These are phyloP conservation scores for Gasteruption jaculator DNA, from an alignment of 2,888 invertebrate genomes.

Conservation along the genomic window DNA sequence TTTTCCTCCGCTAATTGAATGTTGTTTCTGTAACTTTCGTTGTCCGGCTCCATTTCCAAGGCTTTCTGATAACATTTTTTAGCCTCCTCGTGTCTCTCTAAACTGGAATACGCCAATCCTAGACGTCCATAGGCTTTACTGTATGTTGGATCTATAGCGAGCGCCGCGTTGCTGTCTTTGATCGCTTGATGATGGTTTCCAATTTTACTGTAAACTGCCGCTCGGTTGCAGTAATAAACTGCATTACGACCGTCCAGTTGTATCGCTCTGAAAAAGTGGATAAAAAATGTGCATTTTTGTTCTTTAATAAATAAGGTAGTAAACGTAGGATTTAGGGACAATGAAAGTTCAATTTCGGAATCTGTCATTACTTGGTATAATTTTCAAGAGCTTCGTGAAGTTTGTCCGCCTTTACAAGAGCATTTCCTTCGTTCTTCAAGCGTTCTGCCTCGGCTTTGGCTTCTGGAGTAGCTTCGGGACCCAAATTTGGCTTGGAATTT, in stretches of 20 bases:
- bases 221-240: conserved; percentile 95
- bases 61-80: conserved; percentile 84
- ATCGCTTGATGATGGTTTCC: conserved; percentile 81
- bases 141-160: conserved; percentile 85
- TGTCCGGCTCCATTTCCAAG: conserved; percentile 84
- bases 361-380: conserved; percentile 63
- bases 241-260: conserved; percentile 82
- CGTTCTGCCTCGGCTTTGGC: conserved; percentile 71
- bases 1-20: conserved; percentile 76
- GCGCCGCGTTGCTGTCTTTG: conserved; percentile 84
- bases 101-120: conserved; percentile 79
- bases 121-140: conserved; percentile 93
- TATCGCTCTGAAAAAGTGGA: conserved; percentile 67
- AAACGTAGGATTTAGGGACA: too few species aligned
- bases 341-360: conserved; percentile 6
- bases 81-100: conserved; percentile 80
- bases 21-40: conserved; percentile 85
- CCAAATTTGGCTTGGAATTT: conserved; percentile 18
- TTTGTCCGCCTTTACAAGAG: conserved; percentile 81
- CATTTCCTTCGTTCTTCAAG: conserved; percentile 83
- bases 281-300: conserved; percentile 9
- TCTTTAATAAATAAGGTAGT: too few species aligned
- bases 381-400: conserved; percentile 76
- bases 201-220: conserved; percentile 90
- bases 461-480: conserved; percentile 52